These are phyloP conservation scores for Pteruthius melanotis DNA, from an alignment of 2,113 vertebrate species.

Conservation along the genomic window DNA sequence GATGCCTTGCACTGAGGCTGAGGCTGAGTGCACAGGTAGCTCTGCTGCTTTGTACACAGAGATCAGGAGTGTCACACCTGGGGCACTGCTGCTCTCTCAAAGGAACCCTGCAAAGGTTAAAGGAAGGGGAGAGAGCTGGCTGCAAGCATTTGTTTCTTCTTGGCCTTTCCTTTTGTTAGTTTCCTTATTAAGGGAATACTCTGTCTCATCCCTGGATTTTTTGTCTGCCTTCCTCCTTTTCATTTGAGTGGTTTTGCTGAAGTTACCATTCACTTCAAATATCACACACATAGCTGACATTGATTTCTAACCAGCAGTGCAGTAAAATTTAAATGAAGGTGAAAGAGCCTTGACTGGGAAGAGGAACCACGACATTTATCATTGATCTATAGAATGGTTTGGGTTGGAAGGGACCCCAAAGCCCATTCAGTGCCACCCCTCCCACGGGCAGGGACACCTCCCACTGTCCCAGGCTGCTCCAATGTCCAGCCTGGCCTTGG, in stretches of 20 bases:
- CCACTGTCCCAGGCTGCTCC: not conserved
- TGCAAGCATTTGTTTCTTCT: not conserved
- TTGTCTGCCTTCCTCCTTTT: not conserved
- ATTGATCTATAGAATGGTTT: fast-evolving
- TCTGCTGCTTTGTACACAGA: not conserved
- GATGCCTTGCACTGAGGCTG: not conserved
- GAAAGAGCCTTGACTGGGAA: not conserved
- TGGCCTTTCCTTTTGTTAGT: not conserved
- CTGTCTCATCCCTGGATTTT: not conserved
- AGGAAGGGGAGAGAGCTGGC: not conserved
- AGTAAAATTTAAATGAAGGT: not conserved
- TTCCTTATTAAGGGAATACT: not conserved
- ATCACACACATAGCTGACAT: not conserved
- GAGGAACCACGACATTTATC: not conserved
- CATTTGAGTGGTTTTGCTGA: not conserved
- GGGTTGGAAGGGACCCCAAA: not conserved
- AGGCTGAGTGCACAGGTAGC: fast-evolving
- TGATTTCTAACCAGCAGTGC: not conserved
- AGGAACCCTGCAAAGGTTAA: not conserved
- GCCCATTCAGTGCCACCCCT: not conserved
- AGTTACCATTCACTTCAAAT: not conserved
- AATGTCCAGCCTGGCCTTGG: not conserved
- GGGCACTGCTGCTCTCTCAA: not conserved
- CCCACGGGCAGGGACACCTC: not conserved
- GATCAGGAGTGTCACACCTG: not conserved